Evolutionary conservation across 2,113 vertebrate species (phyloP), one percentile per base, ranked within the genome.

Genomic region (Lanius collurio): DNA sequence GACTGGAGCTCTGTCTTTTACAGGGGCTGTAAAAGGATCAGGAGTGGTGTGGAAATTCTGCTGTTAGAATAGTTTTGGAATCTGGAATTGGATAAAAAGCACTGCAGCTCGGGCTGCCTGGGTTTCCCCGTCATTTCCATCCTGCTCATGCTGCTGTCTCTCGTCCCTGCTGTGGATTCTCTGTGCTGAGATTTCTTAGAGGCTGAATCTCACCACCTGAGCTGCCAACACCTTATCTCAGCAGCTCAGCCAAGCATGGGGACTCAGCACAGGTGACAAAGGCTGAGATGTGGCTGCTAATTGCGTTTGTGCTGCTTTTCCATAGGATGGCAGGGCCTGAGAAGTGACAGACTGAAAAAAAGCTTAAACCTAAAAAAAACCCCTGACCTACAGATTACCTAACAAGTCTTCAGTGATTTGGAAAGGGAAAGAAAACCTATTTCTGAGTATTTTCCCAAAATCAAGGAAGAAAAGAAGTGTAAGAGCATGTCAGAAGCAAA

Each of bases 211-310:
- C 79, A 13, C 39, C 69, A 68, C 76, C 92, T 81, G 94, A 91
- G 87, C 90, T 93, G 95, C 87, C 92, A 94, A 60, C 0, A 10
- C 73, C 92, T 93, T 86, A 78, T 93, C 93, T 94, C 87, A 75
- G 94, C 87, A 68, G 85, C 87, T 91, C 93, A 93, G 90, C 85
- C 93, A 60, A 83, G 82, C 93, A 65, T 6, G 7, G 87, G 71
- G 64, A 62, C 85, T 81, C 10, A 0, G 67, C 77, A 39, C 87
- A 78, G 90, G 88, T 92, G 92, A 86, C 90, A 86, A 85, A 88
- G 92, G 85, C 83, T 78, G 88, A 90, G 90, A 83, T 13, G 39
- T 89, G 90, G 69, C 91, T 84, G 79, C 83, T 96, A 95, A 94
- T 96, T 83, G 88, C 1, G 0, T 60, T 55, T 13, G 2, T 47